These are phyloP conservation scores for Polymixis lichenea DNA, from an alignment of 2,888 invertebrate genomes.

Conservation along the genomic window DNA sequence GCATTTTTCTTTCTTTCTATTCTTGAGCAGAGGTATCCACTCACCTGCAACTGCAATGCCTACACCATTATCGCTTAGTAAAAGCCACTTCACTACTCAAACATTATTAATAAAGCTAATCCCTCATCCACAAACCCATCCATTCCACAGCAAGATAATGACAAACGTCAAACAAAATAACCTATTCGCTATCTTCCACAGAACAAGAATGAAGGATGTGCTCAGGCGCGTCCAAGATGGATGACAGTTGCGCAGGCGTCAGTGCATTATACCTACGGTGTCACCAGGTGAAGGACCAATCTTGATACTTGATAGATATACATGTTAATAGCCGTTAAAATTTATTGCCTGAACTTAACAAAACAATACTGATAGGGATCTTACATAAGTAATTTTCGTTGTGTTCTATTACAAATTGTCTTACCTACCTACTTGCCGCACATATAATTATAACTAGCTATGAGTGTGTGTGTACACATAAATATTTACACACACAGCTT, in stretches of 20 bases:
- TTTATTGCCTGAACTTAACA: constrained; percentile 60
- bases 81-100: constrained; percentile 1
- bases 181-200: constrained; percentile 52
- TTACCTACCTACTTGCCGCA: constrained; percentile 24
- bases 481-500: background rate
- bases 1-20: background rate
- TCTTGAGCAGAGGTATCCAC: background rate
- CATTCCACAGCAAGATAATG: constrained; percentile 46
- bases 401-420: constrained; percentile 55
- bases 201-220: constrained; percentile 61
- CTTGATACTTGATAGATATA: constrained; percentile 58
- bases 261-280: constrained; percentile 59
- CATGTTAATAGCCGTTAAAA: constrained; percentile 58
- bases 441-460: constrained; percentile 16
- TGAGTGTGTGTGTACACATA: constrained; percentile 25
- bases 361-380: constrained; percentile 65
- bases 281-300: constrained; percentile 63
- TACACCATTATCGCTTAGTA: background rate
- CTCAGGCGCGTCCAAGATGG: constrained; percentile 59
- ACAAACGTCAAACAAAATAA: constrained; percentile 53
- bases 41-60: background rate
- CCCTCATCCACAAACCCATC: constrained; percentile 33
- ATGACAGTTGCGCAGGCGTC: constrained; percentile 57
- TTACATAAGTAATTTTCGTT: constrained; percentile 58
- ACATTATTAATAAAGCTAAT: constrained; percentile 24